These are phyloP conservation scores for Fragum sueziense DNA, from an alignment of 2,888 invertebrate genomes.

Conservation along the genomic window DNA sequence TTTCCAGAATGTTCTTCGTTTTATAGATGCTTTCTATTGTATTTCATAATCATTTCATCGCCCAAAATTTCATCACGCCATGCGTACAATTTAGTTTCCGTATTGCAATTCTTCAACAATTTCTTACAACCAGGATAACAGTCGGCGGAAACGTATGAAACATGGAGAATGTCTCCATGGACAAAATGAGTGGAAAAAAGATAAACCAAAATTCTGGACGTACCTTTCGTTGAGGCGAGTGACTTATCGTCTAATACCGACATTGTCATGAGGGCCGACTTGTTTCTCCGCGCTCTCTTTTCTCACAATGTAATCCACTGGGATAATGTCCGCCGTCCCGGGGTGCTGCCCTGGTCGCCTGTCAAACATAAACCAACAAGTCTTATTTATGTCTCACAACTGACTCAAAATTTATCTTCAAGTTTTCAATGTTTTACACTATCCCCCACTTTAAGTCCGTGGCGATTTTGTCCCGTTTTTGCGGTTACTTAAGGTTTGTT, in stretches of 20 bases:
- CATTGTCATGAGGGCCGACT: constrained; percentile 47
- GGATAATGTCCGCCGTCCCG: background rate
- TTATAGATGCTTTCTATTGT: too few species aligned
- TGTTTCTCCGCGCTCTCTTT: background rate
- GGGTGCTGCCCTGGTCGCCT: background rate
- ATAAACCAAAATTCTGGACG: background rate
- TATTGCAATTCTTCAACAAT: too few species aligned
- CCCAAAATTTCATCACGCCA: too few species aligned
- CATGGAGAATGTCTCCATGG: too few species aligned
- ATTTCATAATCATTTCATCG: too few species aligned
- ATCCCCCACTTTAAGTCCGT: background rate
- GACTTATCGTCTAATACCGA: constrained; percentile 53
- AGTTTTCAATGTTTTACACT: too few species aligned
- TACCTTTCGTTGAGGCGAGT: constrained; percentile 57
- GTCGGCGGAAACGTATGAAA: too few species aligned
- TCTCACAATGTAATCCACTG: constrained; percentile 2
- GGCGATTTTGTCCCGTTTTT: background rate
- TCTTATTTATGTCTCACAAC: background rate
- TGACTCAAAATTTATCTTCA: background rate
- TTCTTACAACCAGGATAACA: too few species aligned
- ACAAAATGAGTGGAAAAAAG: too few species aligned
- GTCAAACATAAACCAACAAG: constrained; percentile 3
- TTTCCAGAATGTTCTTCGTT: too few species aligned
- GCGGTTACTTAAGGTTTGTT: too few species aligned
- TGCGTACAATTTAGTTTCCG: too few species aligned